Base-by-base conservation (phyloP, 2,113 vertebrate species). In the Cichladusa arquata region DNA sequence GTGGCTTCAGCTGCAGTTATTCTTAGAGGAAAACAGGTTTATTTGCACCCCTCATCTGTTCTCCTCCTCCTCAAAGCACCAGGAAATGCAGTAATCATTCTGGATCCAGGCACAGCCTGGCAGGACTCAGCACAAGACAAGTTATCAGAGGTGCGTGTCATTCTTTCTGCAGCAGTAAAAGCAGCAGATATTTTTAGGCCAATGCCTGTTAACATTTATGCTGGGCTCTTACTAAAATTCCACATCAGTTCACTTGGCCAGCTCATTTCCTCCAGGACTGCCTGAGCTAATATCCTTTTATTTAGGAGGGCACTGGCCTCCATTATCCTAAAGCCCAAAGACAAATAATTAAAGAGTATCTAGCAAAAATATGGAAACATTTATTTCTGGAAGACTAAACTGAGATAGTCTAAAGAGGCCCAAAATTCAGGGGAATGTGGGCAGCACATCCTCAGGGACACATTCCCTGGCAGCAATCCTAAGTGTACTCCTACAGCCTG, bases 21-120 rank as follows among this genome's bases (percentile, higher is more conserved):
- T 77, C 26, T 40, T 56, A 23, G 2, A 34, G 31, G 19, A 89
- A 70, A 87, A 23, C 24, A 44, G 33, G 4, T 60, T 70, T 25
- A 9, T 73, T 69, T 34, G 25, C 38, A 57, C 29, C 31, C 73
- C 78, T 44, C 31, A 34, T 33, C 33, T 42, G 17, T 67, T 93
- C 91, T 64, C 8, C n/a, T 89, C 57, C 66, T 62, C 71, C 70
- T 48, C 26, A 8, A 44, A 34, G 4, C 53, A 72, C 26, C 67
- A 94, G 91, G 78, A 97, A 96, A 90, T 38, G 45, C 65, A 91
- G 60, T 22, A 48, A 74, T 53, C 69, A 60, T n/a, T 11, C 38
- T 40, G 64, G 69, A 57, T 73, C n/a, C 60, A 84, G 74, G 80
- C 70, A 73, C 78, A 86, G 81, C 58, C 87, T 88, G 85, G 84